Evolutionary conservation across 2,888 invertebrate species (phyloP), one percentile per base, ranked within the genome.

Genomic region (Euplexia lucipara): DNA sequence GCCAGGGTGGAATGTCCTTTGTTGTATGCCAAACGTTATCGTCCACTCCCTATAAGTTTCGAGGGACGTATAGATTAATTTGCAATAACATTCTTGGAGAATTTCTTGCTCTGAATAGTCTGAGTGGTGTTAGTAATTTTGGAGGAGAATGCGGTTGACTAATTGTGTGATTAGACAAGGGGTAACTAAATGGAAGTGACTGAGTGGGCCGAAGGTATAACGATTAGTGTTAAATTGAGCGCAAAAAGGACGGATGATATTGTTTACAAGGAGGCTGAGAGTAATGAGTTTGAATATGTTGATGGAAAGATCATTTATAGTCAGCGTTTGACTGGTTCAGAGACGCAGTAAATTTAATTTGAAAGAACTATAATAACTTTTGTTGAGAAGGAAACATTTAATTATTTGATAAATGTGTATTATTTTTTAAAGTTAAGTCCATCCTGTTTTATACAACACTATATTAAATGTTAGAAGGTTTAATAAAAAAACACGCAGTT

Each of bases 1-100:
- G 60, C n/a, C 51, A 42, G 68, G 56, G 57, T 60, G 73, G 75
- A 68, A 74, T 74, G 68, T 58, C 70, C 69, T 78, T 81, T 82
- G 83, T 82, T 77, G 70, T 70, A 54, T 58, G 70, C 66, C 71
- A 78, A 67, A 69, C 71, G 69, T 79, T 57, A 62, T 58, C 53
- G 64, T 44, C 65, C 58, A 32, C 54, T 45, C 47, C 42, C 60
- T 61, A 67, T 67, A 56, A 54, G 44, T 60, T 61, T 61, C 56
- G 39, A 30, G 41, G 56, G 65, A 68, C 45, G 59, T 68, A 75
- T 63, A 77, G 71, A 83, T 83, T 82, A 78, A 83, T 81, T 79
- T 81, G 79, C 69, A 68, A 75, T 79, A 74, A 82, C 79, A 79
- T 82, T 81, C 78, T 77, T 65, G 66, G 78, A 18, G 45, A 62